Conservation (phyloP, 2,797 vertebrate species). For the Enteromius viviparus region DNA sequence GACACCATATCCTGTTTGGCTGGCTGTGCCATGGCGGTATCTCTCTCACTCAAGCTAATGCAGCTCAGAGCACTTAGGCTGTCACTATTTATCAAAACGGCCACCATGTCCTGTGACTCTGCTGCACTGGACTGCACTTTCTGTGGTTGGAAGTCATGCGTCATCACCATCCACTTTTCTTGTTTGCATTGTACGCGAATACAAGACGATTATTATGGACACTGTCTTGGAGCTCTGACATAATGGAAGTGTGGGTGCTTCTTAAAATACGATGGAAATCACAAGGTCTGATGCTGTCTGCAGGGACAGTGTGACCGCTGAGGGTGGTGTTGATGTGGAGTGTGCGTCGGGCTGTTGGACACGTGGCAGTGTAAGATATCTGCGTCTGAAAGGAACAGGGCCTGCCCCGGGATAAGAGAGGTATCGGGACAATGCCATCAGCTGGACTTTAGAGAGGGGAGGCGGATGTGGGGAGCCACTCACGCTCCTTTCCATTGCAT, state of each 20-base stretch:
- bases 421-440: constrained; percentile 60
- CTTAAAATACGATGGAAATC: constrained; percentile 38
- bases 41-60: constrained; percentile 50
- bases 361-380: constrained; percentile 58
- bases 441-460: constrained; percentile 47
- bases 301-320: constrained; percentile 17
- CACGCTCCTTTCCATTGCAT: constrained; percentile 1
- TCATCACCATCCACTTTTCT: constrained; percentile 20
- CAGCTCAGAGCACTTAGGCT: constrained; percentile 50
- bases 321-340: constrained; percentile 34
- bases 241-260: constrained; percentile 24
- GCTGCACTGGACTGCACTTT: constrained; percentile 9
- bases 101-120: constrained; percentile 7
- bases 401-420: constrained; percentile 57
- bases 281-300: constrained; percentile 10
- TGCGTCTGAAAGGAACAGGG: constrained; percentile 50
- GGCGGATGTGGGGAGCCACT: background rate
- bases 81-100: constrained; percentile 53
- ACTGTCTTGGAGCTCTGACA: constrained; percentile 1
- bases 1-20: constrained; percentile 49
- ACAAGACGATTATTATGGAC: constrained; percentile 1
- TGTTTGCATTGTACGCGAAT: background rate
- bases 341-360: constrained; percentile 44
- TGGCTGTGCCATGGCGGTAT: constrained; percentile 41
- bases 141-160: constrained; percentile 13